Conservation (phyloP, 1,140 invertebrate species). For the Ooceraea biroi region DNA sequence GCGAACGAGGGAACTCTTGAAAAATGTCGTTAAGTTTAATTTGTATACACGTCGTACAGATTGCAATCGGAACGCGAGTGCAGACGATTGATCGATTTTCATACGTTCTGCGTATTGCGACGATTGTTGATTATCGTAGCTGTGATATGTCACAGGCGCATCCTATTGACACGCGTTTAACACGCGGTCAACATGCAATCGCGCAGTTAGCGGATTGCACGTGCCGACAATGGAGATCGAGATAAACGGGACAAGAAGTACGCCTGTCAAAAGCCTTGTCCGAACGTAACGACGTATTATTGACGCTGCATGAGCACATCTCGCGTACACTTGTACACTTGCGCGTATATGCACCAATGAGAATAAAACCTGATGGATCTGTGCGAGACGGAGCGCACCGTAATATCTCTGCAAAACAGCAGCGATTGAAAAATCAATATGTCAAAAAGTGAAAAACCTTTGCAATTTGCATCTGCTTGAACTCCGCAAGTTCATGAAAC, state of each 20-base stretch:
- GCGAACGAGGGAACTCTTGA: background rate
- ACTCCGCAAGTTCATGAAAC: background rate
- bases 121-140: constrained; percentile 16
- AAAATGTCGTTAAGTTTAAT: constrained; percentile 20
- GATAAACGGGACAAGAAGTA: constrained; percentile 12
- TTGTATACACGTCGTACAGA: background rate
- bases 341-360: background rate
- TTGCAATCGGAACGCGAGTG: background rate
- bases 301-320: too few relatives aligned
- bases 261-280: constrained; percentile 19
- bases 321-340: too few relatives aligned
- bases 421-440: background rate
- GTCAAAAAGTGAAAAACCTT: background rate
- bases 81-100: constrained; percentile 24
- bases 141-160: background rate
- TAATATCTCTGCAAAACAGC: background rate
- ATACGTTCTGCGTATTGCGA: constrained; percentile 17
- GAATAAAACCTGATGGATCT: background rate
- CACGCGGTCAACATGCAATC: constrained; percentile 22
- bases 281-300: background rate
- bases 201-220: constrained; percentile 20
- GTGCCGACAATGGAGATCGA: constrained; percentile 19
- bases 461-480: background rate
- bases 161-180: constrained; percentile 28
- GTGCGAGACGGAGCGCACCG: background rate